These are phyloP conservation scores for Leuciscus idus DNA, from an alignment of 2,113 vertebrate species.

Conservation along the genomic window DNA sequence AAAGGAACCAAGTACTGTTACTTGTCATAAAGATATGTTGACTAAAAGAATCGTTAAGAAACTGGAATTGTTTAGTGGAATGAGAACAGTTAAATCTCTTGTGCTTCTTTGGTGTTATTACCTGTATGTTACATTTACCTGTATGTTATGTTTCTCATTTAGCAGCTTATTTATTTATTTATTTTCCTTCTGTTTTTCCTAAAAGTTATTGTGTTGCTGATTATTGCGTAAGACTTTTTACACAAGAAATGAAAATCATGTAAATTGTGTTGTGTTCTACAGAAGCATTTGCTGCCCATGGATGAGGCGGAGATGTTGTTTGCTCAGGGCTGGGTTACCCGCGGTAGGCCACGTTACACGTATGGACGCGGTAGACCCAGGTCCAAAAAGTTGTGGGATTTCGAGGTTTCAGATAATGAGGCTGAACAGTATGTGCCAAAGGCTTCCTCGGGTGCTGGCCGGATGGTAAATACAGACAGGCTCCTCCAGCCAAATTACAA, in stretches of 20 bases:
- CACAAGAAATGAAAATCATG: not conserved
- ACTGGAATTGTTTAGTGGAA: not conserved
- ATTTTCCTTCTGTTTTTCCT: too few species aligned
- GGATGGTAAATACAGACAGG: slow-evolving; percentile 8
- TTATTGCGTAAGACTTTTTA: not conserved
- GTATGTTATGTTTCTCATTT: too few species aligned
- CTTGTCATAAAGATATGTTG: not conserved
- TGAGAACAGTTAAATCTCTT: not conserved
- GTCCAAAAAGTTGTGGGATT: slow-evolving; percentile 58
- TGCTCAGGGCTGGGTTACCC: slow-evolving; percentile 51
- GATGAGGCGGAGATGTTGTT: slow-evolving; percentile 64
- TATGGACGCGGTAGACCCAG: slow-evolving; percentile 65
- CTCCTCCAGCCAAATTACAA: slow-evolving; percentile 27
- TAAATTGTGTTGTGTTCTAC: slow-evolving; percentile 54
- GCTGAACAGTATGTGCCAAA: slow-evolving; percentile 59
- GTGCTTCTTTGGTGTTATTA: not conserved
- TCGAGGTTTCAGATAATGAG: slow-evolving; percentile 69
- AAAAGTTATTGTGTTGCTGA: too few species aligned
- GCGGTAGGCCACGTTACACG: slow-evolving; percentile 59
- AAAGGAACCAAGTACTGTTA: not conserved
- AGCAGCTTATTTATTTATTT: too few species aligned
- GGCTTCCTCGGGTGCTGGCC: not conserved
- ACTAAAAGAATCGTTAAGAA: too few species aligned
- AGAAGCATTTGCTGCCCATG: slow-evolving; percentile 78
- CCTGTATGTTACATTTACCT: not conserved